phyloP scores from a whole-genome alignment of 92 coral and sea anemone genomes.

The Hydrozoanthus gracilis region DNA sequence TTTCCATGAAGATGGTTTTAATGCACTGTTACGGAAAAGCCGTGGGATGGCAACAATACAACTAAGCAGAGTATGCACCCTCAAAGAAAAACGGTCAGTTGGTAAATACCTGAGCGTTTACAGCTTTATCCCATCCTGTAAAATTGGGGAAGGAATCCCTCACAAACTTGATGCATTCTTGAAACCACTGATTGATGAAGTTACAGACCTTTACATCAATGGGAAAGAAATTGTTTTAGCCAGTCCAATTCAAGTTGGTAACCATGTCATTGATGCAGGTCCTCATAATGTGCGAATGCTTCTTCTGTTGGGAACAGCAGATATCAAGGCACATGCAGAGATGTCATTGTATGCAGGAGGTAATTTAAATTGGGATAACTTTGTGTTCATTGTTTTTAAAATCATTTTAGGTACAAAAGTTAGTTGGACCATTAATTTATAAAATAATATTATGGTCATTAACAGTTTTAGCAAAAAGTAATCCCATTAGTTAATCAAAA shows the following conservation, averaged over 20 bases:
- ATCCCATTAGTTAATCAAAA: too few species aligned
- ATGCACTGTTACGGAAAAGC: constrained; percentile 60
- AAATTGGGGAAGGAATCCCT: constrained; percentile 59
- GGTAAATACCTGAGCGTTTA: constrained; percentile 53
- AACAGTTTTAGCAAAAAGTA: too few species aligned
- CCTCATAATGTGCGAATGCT: constrained; percentile 59
- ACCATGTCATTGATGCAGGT: constrained; percentile 44
- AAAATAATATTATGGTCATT: too few species aligned
- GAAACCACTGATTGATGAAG: constrained; percentile 71
- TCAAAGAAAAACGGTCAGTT: constrained; percentile 46
- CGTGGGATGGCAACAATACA: constrained; percentile 71
- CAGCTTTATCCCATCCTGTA: constrained; percentile 65
- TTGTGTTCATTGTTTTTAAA: too few species aligned
- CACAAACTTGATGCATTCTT: constrained; percentile 77
- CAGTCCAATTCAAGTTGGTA: constrained; percentile 33
- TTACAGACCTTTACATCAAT: constrained; percentile 59
- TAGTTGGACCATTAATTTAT: too few species aligned
- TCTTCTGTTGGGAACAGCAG: constrained; percentile 76
- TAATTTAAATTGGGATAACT: too few species aligned
- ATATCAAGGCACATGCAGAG: constrained; percentile 72
- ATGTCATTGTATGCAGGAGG: constrained; percentile 72
- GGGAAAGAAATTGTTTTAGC: constrained; percentile 50
- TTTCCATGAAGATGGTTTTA: constrained; percentile 71
- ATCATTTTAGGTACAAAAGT: too few species aligned
- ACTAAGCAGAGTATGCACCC: constrained; percentile 53